These are phyloP conservation scores for Pleuronectes platessa DNA, from an alignment of 2,113 vertebrate genomes.

Conservation along the genomic window DNA sequence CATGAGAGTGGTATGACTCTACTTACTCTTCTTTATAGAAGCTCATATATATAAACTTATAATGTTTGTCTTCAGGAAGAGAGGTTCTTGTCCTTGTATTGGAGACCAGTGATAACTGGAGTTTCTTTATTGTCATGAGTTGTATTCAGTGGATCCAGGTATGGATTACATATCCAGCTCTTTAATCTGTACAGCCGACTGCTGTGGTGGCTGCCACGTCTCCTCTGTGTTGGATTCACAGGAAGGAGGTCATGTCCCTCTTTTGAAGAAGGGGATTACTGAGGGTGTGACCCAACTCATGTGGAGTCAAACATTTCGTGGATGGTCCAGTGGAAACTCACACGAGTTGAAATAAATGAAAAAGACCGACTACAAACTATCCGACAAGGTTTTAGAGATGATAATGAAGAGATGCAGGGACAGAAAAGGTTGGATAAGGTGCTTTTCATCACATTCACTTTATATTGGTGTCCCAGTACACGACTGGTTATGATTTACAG, in stretches of 20 bases:
- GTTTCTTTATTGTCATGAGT: background rate
- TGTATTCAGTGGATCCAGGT: background rate
- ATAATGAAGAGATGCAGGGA: no score
- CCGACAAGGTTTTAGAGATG: no score
- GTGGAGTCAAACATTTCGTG: background rate
- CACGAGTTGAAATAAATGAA: no score
- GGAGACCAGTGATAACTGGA: background rate
- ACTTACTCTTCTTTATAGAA: no score
- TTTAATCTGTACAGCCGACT: background rate
- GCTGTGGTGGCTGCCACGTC: background rate
- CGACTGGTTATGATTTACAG: background rate
- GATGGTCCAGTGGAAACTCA: background rate
- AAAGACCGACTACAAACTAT: no score
- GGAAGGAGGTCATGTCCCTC: conserved; percentile 15
- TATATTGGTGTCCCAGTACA: background rate
- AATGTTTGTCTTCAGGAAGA: no score
- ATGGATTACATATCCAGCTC: background rate
- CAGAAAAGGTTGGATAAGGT: no score
- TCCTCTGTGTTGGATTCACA: conserved; percentile 6
- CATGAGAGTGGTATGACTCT: background rate
- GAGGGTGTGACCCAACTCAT: conserved; percentile 5
- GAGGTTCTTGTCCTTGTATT: no score
- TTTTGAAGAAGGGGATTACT: conserved; percentile 25
- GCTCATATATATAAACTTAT: background rate
- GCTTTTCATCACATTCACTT: no score